phyloP scores from a whole-genome alignment of 2,888 invertebrate species.

The Amphipyra berbera region DNA sequence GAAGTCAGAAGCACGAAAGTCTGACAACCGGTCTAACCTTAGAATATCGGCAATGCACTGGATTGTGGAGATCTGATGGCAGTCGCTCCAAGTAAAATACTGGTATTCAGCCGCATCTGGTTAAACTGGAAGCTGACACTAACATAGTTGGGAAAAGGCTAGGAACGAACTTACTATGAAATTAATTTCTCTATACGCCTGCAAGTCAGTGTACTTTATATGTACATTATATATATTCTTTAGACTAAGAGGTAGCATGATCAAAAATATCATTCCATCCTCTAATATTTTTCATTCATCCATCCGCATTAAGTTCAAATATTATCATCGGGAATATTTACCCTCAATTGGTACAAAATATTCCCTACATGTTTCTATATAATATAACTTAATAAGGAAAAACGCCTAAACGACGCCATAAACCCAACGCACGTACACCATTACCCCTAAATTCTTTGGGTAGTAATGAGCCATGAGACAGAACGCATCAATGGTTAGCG shows the following conservation, averaged over 20 bases:
- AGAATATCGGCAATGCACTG: too few species aligned
- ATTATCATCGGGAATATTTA: constrained; percentile 15
- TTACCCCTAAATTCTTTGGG: constrained; percentile 34
- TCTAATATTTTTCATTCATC: constrained; percentile 4
- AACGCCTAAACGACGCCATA: constrained; percentile 13
- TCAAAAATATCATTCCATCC: neutral
- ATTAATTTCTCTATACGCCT: too few species aligned
- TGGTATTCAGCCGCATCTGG: too few species aligned
- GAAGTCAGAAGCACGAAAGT: too few species aligned
- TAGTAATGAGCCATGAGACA: constrained; percentile 46
- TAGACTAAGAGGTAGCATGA: neutral
- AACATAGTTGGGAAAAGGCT: too few species aligned
- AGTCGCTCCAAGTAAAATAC: too few species aligned
- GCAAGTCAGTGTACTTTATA: too few species aligned
- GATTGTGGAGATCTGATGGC: too few species aligned
- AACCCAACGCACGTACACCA: constrained; percentile 32
- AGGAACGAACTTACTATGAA: too few species aligned
- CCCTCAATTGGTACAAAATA: constrained; percentile 15
- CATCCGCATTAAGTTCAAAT: constrained; percentile 9
- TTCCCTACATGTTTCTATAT: neutral
- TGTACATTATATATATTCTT: too few species aligned
- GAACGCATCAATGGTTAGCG: constrained; percentile 72
- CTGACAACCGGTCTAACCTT: too few species aligned
- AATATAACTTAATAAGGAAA: constrained; percentile 25
- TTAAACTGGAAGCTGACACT: too few species aligned